These are phyloP conservation scores for Paramormyrops hopkinsi DNA, from an alignment of 2,797 vertebrate species.

Conservation along the genomic window DNA sequence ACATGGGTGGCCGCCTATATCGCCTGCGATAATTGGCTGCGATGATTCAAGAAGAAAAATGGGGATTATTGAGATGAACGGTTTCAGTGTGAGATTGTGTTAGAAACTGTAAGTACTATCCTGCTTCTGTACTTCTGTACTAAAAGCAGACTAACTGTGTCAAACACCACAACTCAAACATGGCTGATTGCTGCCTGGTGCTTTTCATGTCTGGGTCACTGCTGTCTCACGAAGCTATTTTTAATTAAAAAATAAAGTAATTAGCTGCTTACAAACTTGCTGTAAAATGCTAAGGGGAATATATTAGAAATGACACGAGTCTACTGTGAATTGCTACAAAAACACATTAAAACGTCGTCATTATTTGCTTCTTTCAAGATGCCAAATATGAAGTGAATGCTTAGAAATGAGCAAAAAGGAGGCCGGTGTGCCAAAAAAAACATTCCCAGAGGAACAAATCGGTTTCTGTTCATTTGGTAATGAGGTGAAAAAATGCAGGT, in stretches of 20 bases:
- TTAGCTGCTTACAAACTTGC: background rate
- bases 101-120: background rate
- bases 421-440: background rate
- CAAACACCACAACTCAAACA: background rate
- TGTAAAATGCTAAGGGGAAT: background rate
- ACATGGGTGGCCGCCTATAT: background rate
- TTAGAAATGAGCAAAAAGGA: background rate
- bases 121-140: background rate
- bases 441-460: background rate
- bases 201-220: background rate
- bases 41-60: background rate
- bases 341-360: background rate
- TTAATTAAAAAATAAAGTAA: background rate
- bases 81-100: background rate
- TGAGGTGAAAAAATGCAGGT: conserved; percentile 4
- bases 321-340: background rate
- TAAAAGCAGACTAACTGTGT: background rate
- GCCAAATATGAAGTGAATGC: background rate
- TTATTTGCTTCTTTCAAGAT: background rate
- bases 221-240: background rate
- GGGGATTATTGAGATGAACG: background rate
- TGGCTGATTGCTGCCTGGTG: background rate
- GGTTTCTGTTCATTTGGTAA: background rate
- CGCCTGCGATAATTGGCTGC: background rate
- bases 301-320: background rate